Evolutionary conservation across 2,888 invertebrate genomes (phyloP), one percentile per base, ranked within the genome.

Genomic region (Hyposoter dolosus): DNA sequence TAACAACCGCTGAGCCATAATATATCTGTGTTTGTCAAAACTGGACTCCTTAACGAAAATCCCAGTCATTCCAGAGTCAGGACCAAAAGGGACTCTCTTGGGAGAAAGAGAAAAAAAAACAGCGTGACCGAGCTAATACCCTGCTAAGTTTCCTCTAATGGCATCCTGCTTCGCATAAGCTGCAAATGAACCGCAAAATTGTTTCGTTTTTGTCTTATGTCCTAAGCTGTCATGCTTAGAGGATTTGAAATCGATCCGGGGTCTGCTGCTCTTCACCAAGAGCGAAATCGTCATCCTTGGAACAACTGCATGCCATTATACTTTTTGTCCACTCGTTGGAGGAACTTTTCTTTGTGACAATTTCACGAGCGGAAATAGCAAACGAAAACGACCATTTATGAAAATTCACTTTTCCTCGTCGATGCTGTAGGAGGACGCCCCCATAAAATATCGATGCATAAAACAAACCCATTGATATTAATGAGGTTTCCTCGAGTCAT

Each of bases 21-120:
- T 87, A 86, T n/a, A n/a, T n/a, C n/a, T 88, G 84, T 88, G 84
- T 88, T 86, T 87, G 84, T 81, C 65, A 83, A 85, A 87, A 88
- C 50, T 85, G 81, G 82, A 82, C 82, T 82, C 82, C 80, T 83
- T 81, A 66, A 87, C 85, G 82, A 85, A 84, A 83, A 84, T 84
- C 84, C 80, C 53, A 53, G 71, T 65, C 68, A 81, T 50, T 47
- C 72, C 19, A 68, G 83, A 87, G 86, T 84, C 86, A 87, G 53
- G 17, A 56, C 47, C 60, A 28, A 15, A 40, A 15, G 28, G 56
- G 60, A 28, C 60, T 56, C 56, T 23, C 56, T 6, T 4, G 35
- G 35, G 35, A 35, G 35, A 5, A 35, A n/a, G 6, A 12, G 35
- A 19, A 32, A 53, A n/a, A 15, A 45, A 43, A 53, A 19, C 45